These are phyloP conservation scores for Margaritifera margaritifera DNA, from an alignment of 2,888 invertebrate species.

Conservation along the genomic window DNA sequence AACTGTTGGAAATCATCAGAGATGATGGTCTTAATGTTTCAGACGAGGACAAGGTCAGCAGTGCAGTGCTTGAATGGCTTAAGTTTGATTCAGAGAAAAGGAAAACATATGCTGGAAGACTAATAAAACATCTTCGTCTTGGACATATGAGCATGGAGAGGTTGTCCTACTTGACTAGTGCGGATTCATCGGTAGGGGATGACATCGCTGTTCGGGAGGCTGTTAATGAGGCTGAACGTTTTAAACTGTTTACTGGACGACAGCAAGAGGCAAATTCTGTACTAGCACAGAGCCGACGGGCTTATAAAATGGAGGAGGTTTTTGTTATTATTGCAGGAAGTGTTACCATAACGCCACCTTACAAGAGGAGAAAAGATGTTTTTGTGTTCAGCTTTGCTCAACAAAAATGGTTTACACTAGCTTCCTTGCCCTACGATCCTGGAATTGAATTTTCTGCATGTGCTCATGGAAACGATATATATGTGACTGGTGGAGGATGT, in stretches of 20 bases:
- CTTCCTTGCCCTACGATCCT: conserved; percentile 57
- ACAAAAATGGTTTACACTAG: conserved; percentile 56
- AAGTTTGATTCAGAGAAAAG: conserved; percentile 75
- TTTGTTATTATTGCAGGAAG: conserved; percentile 59
- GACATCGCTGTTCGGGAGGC: conserved; percentile 44
- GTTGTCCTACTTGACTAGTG: conserved; percentile 51
- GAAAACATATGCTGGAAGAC: conserved; percentile 70
- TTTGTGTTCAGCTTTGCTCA: conserved; percentile 56
- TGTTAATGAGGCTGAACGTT: conserved; percentile 59
- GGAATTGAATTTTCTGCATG: conserved; percentile 63
- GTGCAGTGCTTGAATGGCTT: conserved; percentile 74
- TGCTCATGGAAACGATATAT: conserved; percentile 60
- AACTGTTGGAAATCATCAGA: conserved; percentile 74
- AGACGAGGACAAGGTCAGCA: conserved; percentile 75
- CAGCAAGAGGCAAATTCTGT: conserved; percentile 54
- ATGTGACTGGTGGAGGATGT: conserved; percentile 58
- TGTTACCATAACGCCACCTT: conserved; percentile 58
- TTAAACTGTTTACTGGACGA: conserved; percentile 56
- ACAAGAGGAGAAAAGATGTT: conserved; percentile 55
- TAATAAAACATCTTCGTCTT: conserved; percentile 50
- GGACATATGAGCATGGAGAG: conserved; percentile 33
- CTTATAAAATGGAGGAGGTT: conserved; percentile 52
- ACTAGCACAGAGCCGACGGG: conserved; percentile 44
- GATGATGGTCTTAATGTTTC: conserved; percentile 74
- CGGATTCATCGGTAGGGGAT: conserved; percentile 39